Evolutionary conservation across 2,113 vertebrate species (phyloP), one percentile per base, ranked within the genome.

Genomic region (Dicentrarchus labrax): DNA sequence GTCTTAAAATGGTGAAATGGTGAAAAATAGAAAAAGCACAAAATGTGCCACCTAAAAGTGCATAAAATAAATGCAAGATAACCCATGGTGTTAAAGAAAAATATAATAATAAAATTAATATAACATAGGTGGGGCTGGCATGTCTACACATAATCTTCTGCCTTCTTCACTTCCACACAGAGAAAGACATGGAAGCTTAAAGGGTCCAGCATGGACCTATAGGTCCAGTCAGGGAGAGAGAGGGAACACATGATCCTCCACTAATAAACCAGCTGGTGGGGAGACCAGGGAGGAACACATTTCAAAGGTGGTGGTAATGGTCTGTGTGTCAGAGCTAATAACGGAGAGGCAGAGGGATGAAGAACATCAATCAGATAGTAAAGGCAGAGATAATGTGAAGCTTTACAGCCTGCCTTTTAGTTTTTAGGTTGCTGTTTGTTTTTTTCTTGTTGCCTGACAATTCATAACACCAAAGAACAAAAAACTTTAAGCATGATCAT

Each of bases 301-400:
- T 83, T 76, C 22, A 76, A 72, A 72, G 65, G 30, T 51, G 19
- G 21, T 66, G 41, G 54, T 50, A 61, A 53, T 69, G 15, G 65
- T 50, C 22, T 21, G 5, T 61, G 47, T 45, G 56, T 22, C n/a
- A 19, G n/a, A 39, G 77, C 50, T 57, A 65, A 61, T 47, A 59
- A 71, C 41, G 71, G 68, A 73, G 50, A 72, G 45, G n/a, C 68
- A 76, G 38, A 45, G 38, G 43, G 68, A 59, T 65, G 64, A 38
- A 69, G 30, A 53, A 72, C 72, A 77, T 68, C 45, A 51, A 19
- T 53, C 60, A 65, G 6, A 24, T n/a, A 50, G 57, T 17, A 59
- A 38, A 30, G 8, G 60, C 64, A 24, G 16, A 65, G 22, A 17
- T n/a, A 39, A 41, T 54, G 68, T 51, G 10, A 54, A 56, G 39